Conservation (phyloP, 1,140 invertebrate species). For the Drosophila sturtevanti region DNA sequence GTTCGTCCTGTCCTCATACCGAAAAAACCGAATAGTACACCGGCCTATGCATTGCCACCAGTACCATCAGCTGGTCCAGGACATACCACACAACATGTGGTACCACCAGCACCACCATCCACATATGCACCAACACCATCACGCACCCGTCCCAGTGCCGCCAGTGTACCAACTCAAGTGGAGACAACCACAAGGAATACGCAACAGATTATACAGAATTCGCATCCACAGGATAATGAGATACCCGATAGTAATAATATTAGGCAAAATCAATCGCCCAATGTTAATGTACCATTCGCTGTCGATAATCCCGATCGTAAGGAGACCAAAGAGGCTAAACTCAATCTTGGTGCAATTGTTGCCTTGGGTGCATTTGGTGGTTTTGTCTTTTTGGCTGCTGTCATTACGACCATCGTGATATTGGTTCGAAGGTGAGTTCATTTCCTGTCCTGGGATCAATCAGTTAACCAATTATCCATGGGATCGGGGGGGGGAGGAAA, state of each 20-base stretch:
- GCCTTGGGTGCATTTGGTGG: conserved; percentile 94
- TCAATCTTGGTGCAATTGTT: conserved; percentile 94
- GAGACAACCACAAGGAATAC: conserved; percentile 75
- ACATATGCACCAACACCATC: conserved; percentile 53
- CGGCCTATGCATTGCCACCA: conserved; percentile 45
- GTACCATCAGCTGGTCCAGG: background rate
- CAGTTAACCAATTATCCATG: no score
- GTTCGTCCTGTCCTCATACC: conserved; percentile 74
- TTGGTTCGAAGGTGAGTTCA: conserved; percentile 92
- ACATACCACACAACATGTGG: conserved; percentile 38
- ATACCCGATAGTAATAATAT: conserved; percentile 84
- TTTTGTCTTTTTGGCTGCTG: conserved; percentile 94
- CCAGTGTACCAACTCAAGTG: conserved; percentile 22
- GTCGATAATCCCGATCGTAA: conserved; percentile 87
- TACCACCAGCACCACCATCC: conserved; percentile 39
- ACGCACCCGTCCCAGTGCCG: conserved; percentile 40
- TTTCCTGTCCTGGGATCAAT: background rate
- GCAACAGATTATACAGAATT: conserved; percentile 86
- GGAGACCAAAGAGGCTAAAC: conserved; percentile 88
- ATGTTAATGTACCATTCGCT: conserved; percentile 87
- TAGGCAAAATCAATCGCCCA: conserved; percentile 84
- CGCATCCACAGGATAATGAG: conserved; percentile 86
- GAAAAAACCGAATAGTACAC: conserved; percentile 72
- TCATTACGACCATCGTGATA: conserved; percentile 94
- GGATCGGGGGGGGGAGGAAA: background rate